A percentile compares a stretch with the other conserved stretches of the same genome.
phyloP scores from a whole-genome alignment of 2,888 invertebrate species.

The Colletes collaris region DNA sequence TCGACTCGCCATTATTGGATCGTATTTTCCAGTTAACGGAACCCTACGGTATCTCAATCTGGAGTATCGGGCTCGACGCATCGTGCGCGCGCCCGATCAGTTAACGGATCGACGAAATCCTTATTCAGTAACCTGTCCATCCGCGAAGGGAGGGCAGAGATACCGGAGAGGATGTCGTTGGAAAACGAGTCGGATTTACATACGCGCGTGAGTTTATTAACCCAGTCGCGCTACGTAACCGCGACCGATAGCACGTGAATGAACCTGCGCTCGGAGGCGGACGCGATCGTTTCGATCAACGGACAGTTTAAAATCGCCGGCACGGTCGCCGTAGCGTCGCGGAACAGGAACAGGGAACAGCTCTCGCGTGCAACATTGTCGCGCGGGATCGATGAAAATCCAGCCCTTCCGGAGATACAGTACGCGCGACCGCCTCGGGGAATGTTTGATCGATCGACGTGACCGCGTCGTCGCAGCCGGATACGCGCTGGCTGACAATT shows the following conservation, averaged over 20 bases:
- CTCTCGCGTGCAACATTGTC: constrained; percentile 6
- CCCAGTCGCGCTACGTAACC: constrained; percentile 18
- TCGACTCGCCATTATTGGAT: neutral
- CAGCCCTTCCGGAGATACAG: neutral
- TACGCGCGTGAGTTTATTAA: constrained; percentile 40
- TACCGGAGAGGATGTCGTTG: constrained; percentile 21
- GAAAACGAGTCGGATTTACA: constrained; percentile 17
- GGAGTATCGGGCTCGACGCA: neutral
- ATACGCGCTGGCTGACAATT: constrained; percentile 40
- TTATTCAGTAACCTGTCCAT: neutral
- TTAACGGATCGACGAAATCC: constrained; percentile 18
- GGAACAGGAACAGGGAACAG: neutral
- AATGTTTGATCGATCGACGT: constrained; percentile 54
- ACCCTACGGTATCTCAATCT: neutral
- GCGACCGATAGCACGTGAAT: constrained; percentile 33
- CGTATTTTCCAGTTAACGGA: constrained; percentile 24
- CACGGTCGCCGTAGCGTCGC: neutral
- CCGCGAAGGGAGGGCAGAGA: neutral
- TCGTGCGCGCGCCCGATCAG: neutral
- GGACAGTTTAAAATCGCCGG: constrained; percentile 46
- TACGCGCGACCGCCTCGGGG: neutral
- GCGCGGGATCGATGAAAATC: constrained; percentile 33
- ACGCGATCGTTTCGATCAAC: constrained; percentile 28
- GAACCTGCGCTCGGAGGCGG: constrained; percentile 1
- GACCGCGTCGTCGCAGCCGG: neutral